These are phyloP conservation scores for Phataginus tricuspis DNA, from an alignment of 2,797 vertebrate species.

Conservation along the genomic window DNA sequence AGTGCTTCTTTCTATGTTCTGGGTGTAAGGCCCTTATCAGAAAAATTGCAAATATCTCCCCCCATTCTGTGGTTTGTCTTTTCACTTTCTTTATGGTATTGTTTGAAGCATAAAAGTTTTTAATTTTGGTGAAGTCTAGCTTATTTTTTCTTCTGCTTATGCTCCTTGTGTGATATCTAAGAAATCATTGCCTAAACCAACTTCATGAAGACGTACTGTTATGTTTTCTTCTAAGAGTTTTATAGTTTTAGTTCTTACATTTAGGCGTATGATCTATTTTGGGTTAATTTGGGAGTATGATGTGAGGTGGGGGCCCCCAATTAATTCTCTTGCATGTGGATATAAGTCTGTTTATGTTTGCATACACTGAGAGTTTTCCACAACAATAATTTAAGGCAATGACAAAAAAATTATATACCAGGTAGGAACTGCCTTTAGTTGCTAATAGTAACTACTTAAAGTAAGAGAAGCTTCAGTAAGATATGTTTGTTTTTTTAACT, in stretches of 20 bases:
- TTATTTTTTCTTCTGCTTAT: background rate
- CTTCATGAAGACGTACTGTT: background rate
- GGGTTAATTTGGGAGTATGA: background rate
- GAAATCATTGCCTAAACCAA: background rate
- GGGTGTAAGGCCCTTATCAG: background rate
- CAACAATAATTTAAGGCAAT: background rate
- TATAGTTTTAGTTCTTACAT: background rate
- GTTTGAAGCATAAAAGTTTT: slow-evolving; percentile 12
- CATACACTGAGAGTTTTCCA: background rate
- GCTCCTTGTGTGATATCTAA: background rate
- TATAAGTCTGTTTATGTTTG: background rate
- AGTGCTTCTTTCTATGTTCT: background rate
- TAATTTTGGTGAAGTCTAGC: background rate
- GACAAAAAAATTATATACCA: background rate
- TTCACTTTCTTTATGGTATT: background rate
- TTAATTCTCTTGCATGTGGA: background rate
- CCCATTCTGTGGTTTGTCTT: background rate
- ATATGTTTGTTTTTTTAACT: background rate
- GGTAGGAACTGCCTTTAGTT: background rate
- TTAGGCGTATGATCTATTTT: background rate
- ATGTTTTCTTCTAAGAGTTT: background rate
- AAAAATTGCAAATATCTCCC: background rate
- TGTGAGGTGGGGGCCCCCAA: background rate
- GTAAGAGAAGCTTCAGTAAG: background rate
- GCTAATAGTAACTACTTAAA: background rate